Conservation (phyloP, 2,888 invertebrate genomes). For the Melipona bicolor region DNA sequence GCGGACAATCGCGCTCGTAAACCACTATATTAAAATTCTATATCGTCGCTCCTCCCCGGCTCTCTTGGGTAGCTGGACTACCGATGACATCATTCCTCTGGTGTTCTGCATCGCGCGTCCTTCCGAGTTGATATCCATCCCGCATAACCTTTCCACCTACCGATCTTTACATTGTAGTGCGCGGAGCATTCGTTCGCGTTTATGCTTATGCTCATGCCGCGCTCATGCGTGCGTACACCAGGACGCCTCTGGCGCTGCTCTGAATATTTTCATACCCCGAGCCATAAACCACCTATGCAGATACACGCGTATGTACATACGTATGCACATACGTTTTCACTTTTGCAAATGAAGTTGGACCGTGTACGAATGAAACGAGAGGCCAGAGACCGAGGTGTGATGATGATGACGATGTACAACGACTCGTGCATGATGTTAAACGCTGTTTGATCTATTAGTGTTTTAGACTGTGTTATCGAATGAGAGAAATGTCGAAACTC, state of each 20-base stretch:
- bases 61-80: conserved; percentile 8
- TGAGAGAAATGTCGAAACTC: too few species aligned
- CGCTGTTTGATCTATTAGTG: too few species aligned
- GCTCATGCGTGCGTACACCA: conserved; percentile 61
- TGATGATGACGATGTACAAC: too few species aligned
- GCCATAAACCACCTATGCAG: conserved; percentile 53
- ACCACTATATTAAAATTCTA: conserved; percentile 84
- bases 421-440: too few species aligned
- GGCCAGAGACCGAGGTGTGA: too few species aligned
- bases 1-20: conserved; percentile 84
- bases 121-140: conserved; percentile 55
- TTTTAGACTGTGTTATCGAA: too few species aligned
- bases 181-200: conserved; percentile 58
- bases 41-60: conserved; percentile 71
- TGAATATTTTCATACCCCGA: conserved; percentile 11
- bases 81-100: conserved; percentile 55
- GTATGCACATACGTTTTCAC: not conserved
- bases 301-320: conserved; percentile 29
- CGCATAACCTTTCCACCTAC: conserved; percentile 67
- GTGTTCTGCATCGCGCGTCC: conserved; percentile 40
- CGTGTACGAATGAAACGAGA: too few species aligned
- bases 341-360: too few species aligned
- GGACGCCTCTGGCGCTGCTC: conserved; percentile 55
- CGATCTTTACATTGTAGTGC: conserved; percentile 67
- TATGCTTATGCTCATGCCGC: conserved; percentile 57